Evolutionary conservation across 2,113 vertebrate genomes (phyloP), one percentile per base, ranked within the genome.

Genomic region (Cinclus cinclus): DNA sequence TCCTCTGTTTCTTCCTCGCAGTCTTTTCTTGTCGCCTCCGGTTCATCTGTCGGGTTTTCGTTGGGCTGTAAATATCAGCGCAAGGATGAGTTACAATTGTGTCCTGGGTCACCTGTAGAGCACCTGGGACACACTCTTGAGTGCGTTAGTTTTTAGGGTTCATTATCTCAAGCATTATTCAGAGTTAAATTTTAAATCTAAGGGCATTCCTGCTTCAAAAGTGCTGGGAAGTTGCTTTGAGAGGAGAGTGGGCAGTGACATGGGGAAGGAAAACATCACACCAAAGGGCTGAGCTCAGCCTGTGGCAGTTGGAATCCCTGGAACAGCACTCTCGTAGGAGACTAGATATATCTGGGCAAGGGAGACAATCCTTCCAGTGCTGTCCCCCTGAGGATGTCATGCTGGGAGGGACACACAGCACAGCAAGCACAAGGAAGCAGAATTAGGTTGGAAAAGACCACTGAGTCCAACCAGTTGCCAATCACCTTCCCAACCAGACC

Each of bases 81-180:
- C 11, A 71, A 68, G 73, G 46, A 14, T 30, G 16, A 63, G 58
- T 82, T 73, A 24, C 33, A 74, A 1, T n/a, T 39, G 13, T 44
- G 30, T 39, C 9, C 16, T 5, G 3, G 8, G 9, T 70, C 21
- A 24, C 18, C 10, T 10, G 1, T 15, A 5, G 22, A 71, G 56
- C 37, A 11, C 42, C 6, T 13, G 42, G 25, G 52, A 10, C 1
- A 4, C 0, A 0, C 7, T 50, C 41, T 0, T 0, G 0, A 44
- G 27, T n/a, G 13, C 12, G 11, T 1, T 0, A 4, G 3, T 13
- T 71, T 42, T 58, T 53, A 39, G 44, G 41, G 39, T 15, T 79
- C 4, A 4, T 13, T 9, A 15, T 70, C 75, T 63, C 39, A 27
- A 44, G 27, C 4, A 1, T 37, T 31, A 74, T 58, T 59, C 13